Evolutionary conservation across 2,888 invertebrate species (phyloP).

Genomic region (Caenorhabditis zanzibari): DNA sequence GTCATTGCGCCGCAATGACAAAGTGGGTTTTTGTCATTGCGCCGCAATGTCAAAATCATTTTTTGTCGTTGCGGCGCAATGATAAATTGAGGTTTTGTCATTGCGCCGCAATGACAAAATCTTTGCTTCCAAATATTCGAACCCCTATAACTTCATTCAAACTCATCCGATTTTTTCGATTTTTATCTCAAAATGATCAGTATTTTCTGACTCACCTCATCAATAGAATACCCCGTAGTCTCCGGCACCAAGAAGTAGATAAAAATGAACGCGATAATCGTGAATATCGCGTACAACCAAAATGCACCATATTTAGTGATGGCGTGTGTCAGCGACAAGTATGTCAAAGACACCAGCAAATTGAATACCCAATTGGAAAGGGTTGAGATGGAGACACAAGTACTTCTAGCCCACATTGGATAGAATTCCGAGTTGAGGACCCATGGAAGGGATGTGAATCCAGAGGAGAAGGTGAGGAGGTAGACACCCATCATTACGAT

Average conservation of each 20-base stretch:
- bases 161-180: no score
- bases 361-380: constrained; percentile 86
- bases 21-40: no score
- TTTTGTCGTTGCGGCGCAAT: no score
- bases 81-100: no score
- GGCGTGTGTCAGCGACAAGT: constrained; percentile 83
- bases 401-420: constrained; percentile 86
- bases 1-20: no score
- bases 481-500: constrained; percentile 82
- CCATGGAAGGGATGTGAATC: constrained; percentile 85
- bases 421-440: constrained; percentile 86
- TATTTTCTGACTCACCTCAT: constrained; percentile 82
- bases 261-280: constrained; percentile 84
- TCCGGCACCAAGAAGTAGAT: constrained; percentile 85
- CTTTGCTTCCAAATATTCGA: no score
- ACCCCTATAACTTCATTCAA: no score
- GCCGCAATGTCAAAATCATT: no score
- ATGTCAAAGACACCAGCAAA: constrained; percentile 86
- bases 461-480: constrained; percentile 73
- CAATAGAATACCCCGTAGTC: constrained; percentile 85
- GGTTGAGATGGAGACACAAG: constrained; percentile 84
- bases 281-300: constrained; percentile 85
- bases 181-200: no score
- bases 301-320: constrained; percentile 84
- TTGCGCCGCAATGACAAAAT: no score